Base-by-base conservation (phyloP, 2,888 invertebrate genomes). In the Drosophila sordidula region DNA sequence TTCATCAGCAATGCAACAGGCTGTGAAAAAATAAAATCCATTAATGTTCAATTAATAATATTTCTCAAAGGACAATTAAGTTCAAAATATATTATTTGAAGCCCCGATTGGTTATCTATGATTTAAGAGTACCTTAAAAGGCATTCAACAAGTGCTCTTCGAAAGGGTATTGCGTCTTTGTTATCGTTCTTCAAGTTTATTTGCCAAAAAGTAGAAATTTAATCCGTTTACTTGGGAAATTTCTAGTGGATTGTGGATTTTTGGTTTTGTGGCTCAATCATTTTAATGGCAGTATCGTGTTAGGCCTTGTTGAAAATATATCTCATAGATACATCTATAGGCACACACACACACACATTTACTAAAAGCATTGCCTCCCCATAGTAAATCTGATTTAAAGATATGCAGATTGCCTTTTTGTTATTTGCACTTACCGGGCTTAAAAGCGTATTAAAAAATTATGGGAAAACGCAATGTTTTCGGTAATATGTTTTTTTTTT, bases 221-320 rank as follows among this genome's bases (percentile, higher is more conserved):
- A 83, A 81, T 81, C 84, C 84, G 87, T 86, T 81, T 86, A 70
- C 84, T 83, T 78, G 69, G 36, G 38, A 64, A 70, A 75, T 67
- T 61, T 50, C 52, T 66, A 63, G 65, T 75, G 77, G 52, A 62
- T 66, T 82, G 70, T 64, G 76, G 79, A 81, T 73, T 80, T 84
- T 71, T 70, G 75, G 81, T 78, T 79, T 83, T 73, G 82, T 69
- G 84, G 84, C 82, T 82, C 84, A 82, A 82, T 82, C 82, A 84
- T 70, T 78, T 84, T 82, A 82, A 82, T 82, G 82, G 80, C 79
- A 75, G 69, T 80, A 80, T 80, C 80, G 66, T 80, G 82, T 80
- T 84, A 74, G 80, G 68, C 73, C 66, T 79, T 56, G 72, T 75
- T 65, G 69, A 67, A 61, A 78, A 68, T 52, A 55, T 67, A 62